Conservation (phyloP, 2,113 vertebrate species). For the Canis aureus region DNA sequence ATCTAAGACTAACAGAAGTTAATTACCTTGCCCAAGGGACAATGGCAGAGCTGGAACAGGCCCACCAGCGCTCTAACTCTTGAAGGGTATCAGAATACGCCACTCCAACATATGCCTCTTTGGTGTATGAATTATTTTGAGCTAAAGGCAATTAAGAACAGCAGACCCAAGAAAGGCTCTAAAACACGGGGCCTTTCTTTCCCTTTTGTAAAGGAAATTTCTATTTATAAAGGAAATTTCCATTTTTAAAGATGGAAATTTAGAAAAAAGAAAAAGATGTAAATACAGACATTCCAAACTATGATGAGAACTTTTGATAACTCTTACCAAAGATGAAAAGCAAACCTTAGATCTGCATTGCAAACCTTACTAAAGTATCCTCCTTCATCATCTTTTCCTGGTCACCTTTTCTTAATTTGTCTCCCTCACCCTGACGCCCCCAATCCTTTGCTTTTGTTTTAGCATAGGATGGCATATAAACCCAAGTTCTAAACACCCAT, state of each 20-base stretch:
- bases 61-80: not conserved
- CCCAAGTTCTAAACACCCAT: not conserved
- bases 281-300: not conserved
- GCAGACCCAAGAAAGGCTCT: not conserved
- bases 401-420: not conserved
- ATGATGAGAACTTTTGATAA: not conserved
- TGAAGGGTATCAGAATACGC: not conserved
- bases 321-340: not conserved
- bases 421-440: not conserved
- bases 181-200: not conserved
- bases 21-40: not conserved
- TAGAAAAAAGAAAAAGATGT: not conserved
- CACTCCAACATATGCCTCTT: not conserved
- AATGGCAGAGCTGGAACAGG: not conserved
- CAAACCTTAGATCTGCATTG: not conserved
- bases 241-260: conserved; percentile 5
- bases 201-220: not conserved
- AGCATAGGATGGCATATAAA: not conserved
- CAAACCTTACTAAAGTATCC: not conserved
- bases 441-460: not conserved
- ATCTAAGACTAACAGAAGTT: not conserved
- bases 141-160: not conserved
- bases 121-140: not conserved
- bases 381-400: not conserved
- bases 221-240: not conserved